phyloP scores from a whole-genome alignment of 2,797 vertebrate species.

The Bradypodion ventrale region DNA sequence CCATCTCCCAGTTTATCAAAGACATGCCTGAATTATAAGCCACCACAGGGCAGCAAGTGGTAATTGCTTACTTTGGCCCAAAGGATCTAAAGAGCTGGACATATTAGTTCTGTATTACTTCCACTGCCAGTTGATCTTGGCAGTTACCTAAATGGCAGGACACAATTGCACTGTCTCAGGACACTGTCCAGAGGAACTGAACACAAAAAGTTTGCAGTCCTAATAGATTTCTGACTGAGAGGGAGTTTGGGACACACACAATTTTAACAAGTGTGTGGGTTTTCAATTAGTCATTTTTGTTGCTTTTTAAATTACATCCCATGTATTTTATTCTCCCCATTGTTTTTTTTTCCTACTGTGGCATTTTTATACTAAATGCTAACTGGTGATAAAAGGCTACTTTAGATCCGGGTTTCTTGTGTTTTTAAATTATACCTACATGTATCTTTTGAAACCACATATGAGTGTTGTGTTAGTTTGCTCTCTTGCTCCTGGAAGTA shows the following conservation, averaged over 20 bases:
- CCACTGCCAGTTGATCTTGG: not conserved
- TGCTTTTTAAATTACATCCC: not conserved
- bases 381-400: not conserved
- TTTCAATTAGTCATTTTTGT: not conserved
- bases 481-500: not conserved
- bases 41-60: not conserved
- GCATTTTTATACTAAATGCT: not conserved
- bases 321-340: not conserved
- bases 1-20: not conserved
- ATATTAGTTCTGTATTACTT: not conserved
- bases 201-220: not conserved
- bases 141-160: not conserved
- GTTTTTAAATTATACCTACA: not conserved
- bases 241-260: not conserved
- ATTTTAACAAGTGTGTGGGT: not conserved
- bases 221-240: not conserved
- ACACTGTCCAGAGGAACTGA: not conserved
- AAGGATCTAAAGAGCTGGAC: slow-evolving; percentile 18
- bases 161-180: not conserved
- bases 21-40: not conserved
- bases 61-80: slow-evolving; percentile 10
- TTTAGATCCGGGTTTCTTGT: not conserved
- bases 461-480: not conserved
- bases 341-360: not conserved
- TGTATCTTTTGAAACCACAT: not conserved